phyloP scores from a whole-genome alignment of 2,113 vertebrate species.

The Nothoprocta pentlandii region DNA sequence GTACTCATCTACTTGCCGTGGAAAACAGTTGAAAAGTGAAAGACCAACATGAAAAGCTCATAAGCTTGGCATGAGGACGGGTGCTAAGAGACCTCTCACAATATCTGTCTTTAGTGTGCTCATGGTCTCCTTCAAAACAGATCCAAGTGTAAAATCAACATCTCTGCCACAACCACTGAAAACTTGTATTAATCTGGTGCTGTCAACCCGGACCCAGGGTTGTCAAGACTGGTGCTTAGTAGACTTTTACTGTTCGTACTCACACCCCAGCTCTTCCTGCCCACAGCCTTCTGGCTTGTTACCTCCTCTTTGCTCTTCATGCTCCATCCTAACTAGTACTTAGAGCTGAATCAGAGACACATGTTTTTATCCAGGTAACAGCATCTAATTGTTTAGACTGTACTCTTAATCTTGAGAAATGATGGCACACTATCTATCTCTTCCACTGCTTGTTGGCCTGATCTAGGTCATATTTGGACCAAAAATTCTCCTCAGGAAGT shows the following conservation, averaged over 20 bases:
- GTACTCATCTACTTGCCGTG: neutral
- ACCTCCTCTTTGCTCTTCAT: neutral
- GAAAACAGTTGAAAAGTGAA: neutral
- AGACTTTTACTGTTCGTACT: neutral
- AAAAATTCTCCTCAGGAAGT: neutral
- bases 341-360: neutral
- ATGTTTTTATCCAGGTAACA: neutral
- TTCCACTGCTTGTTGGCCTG: neutral
- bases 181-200: accelerated
- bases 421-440: neutral
- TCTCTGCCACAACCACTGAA: neutral
- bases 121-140: neutral
- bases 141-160: neutral
- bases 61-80: neutral
- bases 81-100: neutral
- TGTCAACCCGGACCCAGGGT: neutral
- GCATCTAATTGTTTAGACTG: neutral
- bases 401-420: neutral
- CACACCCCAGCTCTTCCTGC: neutral
- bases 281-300: neutral
- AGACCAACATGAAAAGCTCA: neutral
- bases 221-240: neutral
- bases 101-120: neutral
- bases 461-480: neutral
- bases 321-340: neutral